phyloP scores from a whole-genome alignment of 1,140 invertebrate genomes.

The Eurosta solidaginis region DNA sequence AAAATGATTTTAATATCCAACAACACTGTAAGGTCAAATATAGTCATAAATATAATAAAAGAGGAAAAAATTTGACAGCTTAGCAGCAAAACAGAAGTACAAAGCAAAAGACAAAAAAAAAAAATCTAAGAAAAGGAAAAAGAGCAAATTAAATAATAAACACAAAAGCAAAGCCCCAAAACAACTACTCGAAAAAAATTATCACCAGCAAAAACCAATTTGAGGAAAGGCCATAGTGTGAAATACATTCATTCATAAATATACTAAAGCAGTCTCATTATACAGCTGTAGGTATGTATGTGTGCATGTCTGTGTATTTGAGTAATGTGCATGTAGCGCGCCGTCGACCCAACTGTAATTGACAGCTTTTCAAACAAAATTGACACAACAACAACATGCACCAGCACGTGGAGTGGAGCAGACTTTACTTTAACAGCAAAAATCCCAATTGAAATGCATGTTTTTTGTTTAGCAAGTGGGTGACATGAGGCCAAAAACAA shows the following conservation, averaged over 20 bases:
- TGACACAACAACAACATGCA: neutral
- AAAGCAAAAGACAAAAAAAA: too few relatives aligned
- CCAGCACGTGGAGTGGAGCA: constrained; percentile 24
- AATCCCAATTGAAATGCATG: neutral
- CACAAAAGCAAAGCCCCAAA: too few relatives aligned
- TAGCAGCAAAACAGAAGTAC: too few relatives aligned
- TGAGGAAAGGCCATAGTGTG: neutral
- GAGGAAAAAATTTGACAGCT: too few relatives aligned
- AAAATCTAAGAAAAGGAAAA: too few relatives aligned
- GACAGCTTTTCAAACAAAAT: neutral
- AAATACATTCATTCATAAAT: neutral
- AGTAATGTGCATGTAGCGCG: too few relatives aligned
- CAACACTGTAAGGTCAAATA: too few relatives aligned
- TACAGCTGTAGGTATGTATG: neutral
- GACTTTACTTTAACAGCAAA: neutral
- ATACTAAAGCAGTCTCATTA: neutral
- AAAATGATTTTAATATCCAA: too few relatives aligned
- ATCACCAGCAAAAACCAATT: neutral
- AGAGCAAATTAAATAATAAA: too few relatives aligned
- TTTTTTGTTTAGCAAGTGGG: neutral
- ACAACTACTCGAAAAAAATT: too few relatives aligned
- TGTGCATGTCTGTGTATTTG: neutral
- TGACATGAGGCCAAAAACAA: too few relatives aligned
- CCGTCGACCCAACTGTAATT: neutral
- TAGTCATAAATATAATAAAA: too few relatives aligned